Percentiles rank a stretch among this genome's conserved stretches.
phyloP scores from a whole-genome alignment of 2,113 vertebrate species.

The Edolisoma coerulescens region DNA sequence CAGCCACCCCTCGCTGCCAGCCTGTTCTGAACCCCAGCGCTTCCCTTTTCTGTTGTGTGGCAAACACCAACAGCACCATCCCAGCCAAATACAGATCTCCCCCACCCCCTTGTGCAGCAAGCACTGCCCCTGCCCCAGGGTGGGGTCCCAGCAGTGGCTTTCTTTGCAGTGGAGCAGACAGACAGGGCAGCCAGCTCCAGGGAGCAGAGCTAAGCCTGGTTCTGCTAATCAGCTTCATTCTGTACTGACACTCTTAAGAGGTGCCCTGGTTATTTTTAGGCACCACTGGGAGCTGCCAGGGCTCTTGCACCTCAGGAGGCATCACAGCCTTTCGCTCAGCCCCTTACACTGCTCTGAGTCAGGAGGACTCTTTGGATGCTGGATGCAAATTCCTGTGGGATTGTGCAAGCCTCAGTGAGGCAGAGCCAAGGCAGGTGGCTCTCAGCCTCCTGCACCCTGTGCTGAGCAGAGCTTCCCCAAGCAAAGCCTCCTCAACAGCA shows the following conservation, averaged over 20 bases:
- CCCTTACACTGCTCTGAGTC: background rate
- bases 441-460: background rate
- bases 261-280: conserved; percentile 27
- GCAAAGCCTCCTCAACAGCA: background rate
- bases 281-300: background rate
- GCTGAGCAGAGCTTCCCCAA: background rate
- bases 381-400: background rate
- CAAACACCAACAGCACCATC: background rate
- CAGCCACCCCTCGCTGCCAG: background rate
- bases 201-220: background rate
- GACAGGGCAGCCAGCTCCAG: background rate
- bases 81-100: background rate
- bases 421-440: background rate
- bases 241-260: background rate
- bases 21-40: background rate
- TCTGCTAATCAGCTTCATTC: conserved; percentile 15
- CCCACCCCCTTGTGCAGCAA: background rate
- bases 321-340: background rate
- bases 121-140: background rate
- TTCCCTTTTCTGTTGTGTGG: background rate
- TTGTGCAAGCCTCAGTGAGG: background rate
- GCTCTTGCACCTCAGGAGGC: background rate
- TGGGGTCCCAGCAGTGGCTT: background rate
- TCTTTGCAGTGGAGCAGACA: background rate
- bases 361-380: background rate